phyloP scores from a whole-genome alignment of 2,888 invertebrate species.

The Drosophila ustulata region DNA sequence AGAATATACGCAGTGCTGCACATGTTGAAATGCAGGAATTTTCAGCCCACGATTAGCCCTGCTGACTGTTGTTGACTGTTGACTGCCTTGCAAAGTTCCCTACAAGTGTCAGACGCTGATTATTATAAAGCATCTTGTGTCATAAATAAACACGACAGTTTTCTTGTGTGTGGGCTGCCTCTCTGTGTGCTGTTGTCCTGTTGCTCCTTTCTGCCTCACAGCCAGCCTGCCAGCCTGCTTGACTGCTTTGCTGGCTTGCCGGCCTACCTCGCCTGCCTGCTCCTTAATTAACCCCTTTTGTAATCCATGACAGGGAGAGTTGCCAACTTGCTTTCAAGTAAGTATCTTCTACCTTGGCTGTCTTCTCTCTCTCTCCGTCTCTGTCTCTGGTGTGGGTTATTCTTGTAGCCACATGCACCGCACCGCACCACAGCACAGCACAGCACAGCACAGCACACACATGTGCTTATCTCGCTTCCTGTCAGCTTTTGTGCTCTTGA shows the following conservation, averaged over 20 bases:
- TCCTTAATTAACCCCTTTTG: slow-evolving; percentile 78
- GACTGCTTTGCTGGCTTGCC: slow-evolving; percentile 9
- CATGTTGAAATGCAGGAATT: slow-evolving; percentile 53
- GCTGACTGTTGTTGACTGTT: slow-evolving; percentile 18
- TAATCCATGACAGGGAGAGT: slow-evolving; percentile 57
- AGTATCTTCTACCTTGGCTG: slow-evolving; percentile 39
- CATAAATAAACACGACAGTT: slow-evolving; percentile 81
- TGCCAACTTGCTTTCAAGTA: slow-evolving; percentile 36
- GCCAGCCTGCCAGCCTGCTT: neutral
- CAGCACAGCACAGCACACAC: slow-evolving; percentile 8
- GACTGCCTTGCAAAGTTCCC: slow-evolving; percentile 37
- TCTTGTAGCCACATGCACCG: slow-evolving; percentile 23
- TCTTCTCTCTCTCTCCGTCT: slow-evolving; percentile 5
- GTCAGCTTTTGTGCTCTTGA: slow-evolving; percentile 36
- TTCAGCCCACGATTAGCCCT: slow-evolving; percentile 31
- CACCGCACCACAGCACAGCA: neutral
- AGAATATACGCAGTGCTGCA: slow-evolving; percentile 49
- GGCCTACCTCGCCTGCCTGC: slow-evolving; percentile 35
- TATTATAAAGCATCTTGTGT: slow-evolving; percentile 83
- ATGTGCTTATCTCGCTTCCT: slow-evolving; percentile 58
- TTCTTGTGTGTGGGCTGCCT: slow-evolving; percentile 37
- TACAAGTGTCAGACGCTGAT: slow-evolving; percentile 80
- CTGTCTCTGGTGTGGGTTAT: slow-evolving; percentile 29
- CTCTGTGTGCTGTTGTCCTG: slow-evolving; percentile 49
- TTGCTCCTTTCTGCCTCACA: slow-evolving; percentile 31